Evolutionary conservation across 2,888 invertebrate genomes (phyloP).

Genomic region (Rhimphoctona megacephalus): DNA sequence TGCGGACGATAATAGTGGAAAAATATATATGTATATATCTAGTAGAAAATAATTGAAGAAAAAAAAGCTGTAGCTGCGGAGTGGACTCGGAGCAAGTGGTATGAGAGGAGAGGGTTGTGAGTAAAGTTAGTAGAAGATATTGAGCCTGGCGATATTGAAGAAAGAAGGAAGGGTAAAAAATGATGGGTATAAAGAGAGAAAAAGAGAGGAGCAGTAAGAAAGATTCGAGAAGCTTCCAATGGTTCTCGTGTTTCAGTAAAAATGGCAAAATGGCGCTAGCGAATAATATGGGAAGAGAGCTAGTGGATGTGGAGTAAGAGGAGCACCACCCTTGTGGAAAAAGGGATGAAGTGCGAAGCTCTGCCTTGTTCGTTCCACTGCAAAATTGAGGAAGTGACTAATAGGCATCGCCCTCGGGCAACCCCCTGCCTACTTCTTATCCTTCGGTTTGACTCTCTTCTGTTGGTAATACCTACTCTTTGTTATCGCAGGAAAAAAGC

Average conservation of each 20-base stretch:
- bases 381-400: slow-evolving; percentile 69
- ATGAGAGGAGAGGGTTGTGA: slow-evolving; percentile 14
- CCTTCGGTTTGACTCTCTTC: slow-evolving; percentile 39
- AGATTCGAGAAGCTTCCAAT: slow-evolving; percentile 25
- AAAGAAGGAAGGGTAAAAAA: neutral
- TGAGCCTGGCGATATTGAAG: slow-evolving; percentile 23
- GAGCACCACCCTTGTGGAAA: neutral
- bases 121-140: slow-evolving; percentile 54
- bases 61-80: slow-evolving; percentile 5
- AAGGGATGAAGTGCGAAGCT: slow-evolving; percentile 29
- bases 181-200: slow-evolving; percentile 22
- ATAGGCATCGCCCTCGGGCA: slow-evolving; percentile 60
- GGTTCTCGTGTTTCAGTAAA: slow-evolving; percentile 50
- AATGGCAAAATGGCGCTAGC: slow-evolving; percentile 59
- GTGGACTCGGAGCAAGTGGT: slow-evolving; percentile 1
- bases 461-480: slow-evolving; percentile 47
- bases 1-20: neutral
- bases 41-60: neutral
- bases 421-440: slow-evolving; percentile 4
- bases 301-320: neutral
- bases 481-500: slow-evolving; percentile 30
- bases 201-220: slow-evolving; percentile 24
- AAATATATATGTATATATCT: neutral
- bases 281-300: slow-evolving; percentile 32
- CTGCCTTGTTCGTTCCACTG: slow-evolving; percentile 57